phyloP scores from a whole-genome alignment of 2,113 vertebrate species.

The Engystomops pustulosus region DNA sequence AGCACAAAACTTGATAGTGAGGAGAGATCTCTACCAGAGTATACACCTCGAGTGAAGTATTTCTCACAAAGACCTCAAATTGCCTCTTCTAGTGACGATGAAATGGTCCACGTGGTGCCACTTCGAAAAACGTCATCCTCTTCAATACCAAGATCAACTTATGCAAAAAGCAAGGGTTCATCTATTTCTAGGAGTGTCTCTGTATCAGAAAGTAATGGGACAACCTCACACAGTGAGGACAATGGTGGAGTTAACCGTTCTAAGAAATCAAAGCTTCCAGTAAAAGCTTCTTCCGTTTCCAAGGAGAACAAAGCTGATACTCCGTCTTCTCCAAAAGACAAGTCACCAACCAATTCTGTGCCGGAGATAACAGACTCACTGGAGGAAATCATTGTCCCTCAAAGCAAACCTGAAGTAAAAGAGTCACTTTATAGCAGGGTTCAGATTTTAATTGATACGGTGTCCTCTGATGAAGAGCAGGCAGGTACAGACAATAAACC shows the following conservation, averaged over 20 bases:
- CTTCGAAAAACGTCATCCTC: slow-evolving; percentile 59
- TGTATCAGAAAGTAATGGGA: slow-evolving; percentile 53
- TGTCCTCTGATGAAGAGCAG: slow-evolving; percentile 63
- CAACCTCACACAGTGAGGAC: slow-evolving; percentile 55
- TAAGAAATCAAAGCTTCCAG: slow-evolving; percentile 70
- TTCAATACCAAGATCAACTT: not conserved
- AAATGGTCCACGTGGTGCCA: slow-evolving; percentile 58
- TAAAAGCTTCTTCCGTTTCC: slow-evolving; percentile 58
- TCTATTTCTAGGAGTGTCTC: slow-evolving; percentile 21
- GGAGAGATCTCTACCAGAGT: not conserved
- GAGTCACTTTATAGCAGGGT: slow-evolving; percentile 61
- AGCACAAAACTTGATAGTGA: slow-evolving; percentile 49
- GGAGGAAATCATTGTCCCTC: slow-evolving; percentile 47
- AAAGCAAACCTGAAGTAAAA: not conserved
- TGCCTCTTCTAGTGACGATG: slow-evolving; percentile 70
- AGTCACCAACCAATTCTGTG: slow-evolving; percentile 33
- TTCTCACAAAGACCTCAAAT: slow-evolving; percentile 64
- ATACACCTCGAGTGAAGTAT: slow-evolving; percentile 57
- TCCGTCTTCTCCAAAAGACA: not conserved
- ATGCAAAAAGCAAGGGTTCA: slow-evolving; percentile 57
- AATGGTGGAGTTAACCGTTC: slow-evolving; percentile 57
- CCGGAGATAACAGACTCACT: slow-evolving; percentile 27
- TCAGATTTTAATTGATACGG: slow-evolving; percentile 69
- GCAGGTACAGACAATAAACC: not conserved
- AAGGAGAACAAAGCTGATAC: slow-evolving; percentile 38